A percentile compares a stretch with the other conserved stretches of the same genome.
These are phyloP conservation scores for Thecocarcelia acutangulata DNA, from an alignment of 2,888 invertebrate genomes.

Conservation along the genomic window DNA sequence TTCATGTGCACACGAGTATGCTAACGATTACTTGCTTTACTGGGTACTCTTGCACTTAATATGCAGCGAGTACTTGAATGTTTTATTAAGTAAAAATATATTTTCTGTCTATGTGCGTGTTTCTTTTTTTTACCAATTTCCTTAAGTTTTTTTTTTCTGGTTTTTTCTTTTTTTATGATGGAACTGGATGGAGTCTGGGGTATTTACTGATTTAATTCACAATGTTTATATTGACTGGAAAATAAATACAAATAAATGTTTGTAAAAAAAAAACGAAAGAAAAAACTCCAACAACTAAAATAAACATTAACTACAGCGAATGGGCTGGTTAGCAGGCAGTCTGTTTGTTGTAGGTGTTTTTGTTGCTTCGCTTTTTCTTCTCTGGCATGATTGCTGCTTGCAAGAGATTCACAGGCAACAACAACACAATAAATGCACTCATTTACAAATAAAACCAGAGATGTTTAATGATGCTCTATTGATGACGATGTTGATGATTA, in stretches of 20 bases:
- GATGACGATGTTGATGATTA: constrained; percentile 2
- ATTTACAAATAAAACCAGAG: constrained; percentile 10
- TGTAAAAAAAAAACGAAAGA: constrained; percentile 14
- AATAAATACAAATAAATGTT: constrained; percentile 77
- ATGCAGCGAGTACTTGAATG: constrained; percentile 47
- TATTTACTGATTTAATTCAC: constrained; percentile 79
- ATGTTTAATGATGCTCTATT: constrained; percentile 31
- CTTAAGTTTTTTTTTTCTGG: constrained; percentile 56
- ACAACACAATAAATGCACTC: constrained; percentile 20
- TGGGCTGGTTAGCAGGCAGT: constrained; percentile 61
- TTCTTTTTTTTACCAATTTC: constrained; percentile 30
- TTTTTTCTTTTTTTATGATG: constrained; percentile 39
- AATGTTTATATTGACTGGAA: constrained; percentile 80
- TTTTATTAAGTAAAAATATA: constrained; percentile 51
- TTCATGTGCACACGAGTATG: constrained; percentile 3
- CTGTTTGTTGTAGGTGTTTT: constrained; percentile 39
- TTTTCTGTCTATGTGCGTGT: constrained; percentile 14
- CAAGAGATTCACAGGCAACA: constrained; percentile 17
- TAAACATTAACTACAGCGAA: constrained; percentile 64
- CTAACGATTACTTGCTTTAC: constrained; percentile 31
- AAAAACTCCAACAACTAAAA: constrained; percentile 36
- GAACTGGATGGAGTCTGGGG: constrained; percentile 57
- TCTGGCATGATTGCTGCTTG: background rate
- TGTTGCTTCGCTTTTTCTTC: background rate
- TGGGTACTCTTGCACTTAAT: constrained; percentile 45